Conservation (phyloP, 1,140 invertebrate genomes). For the Cataglyphis hispanica region DNA sequence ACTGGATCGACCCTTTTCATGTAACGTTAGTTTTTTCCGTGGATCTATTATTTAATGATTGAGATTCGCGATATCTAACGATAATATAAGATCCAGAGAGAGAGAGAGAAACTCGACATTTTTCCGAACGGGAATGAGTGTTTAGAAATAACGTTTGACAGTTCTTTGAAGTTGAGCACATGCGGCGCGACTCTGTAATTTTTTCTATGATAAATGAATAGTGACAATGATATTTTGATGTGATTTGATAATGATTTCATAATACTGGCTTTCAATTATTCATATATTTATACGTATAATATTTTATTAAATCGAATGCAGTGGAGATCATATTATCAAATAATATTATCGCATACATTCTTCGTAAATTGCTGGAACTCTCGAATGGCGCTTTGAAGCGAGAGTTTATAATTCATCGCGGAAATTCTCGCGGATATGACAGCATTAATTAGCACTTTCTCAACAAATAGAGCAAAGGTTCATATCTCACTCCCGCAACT, state of each 20-base stretch:
- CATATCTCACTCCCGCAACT: not conserved
- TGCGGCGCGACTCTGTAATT: too few relatives aligned
- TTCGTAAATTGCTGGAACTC: not conserved
- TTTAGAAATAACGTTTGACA: not conserved
- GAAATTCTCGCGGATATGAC: constrained; percentile 9
- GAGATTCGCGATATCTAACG: not conserved
- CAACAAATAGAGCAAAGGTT: constrained; percentile 43
- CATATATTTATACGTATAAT: not conserved
- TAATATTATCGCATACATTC: not conserved
- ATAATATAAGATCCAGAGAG: not conserved
- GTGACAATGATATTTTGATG: not conserved
- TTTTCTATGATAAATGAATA: not conserved
- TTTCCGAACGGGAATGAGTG: not conserved
- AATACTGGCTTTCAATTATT: not conserved
- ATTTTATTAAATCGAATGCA: not conserved
- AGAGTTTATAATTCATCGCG: not conserved
- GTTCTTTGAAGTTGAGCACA: not conserved
- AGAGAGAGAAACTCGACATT: too few relatives aligned
- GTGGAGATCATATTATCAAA: not conserved
- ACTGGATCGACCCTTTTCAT: constrained; percentile 35
- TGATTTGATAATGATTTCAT: not conserved
- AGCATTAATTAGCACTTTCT: constrained; percentile 41
- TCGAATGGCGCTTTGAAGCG: not conserved
- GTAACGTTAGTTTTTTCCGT: constrained; percentile 26
- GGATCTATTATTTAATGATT: constrained; percentile 4